Conservation (phyloP, 2,113 vertebrate species). For the Chamaetylas fuelleborni region DNA sequence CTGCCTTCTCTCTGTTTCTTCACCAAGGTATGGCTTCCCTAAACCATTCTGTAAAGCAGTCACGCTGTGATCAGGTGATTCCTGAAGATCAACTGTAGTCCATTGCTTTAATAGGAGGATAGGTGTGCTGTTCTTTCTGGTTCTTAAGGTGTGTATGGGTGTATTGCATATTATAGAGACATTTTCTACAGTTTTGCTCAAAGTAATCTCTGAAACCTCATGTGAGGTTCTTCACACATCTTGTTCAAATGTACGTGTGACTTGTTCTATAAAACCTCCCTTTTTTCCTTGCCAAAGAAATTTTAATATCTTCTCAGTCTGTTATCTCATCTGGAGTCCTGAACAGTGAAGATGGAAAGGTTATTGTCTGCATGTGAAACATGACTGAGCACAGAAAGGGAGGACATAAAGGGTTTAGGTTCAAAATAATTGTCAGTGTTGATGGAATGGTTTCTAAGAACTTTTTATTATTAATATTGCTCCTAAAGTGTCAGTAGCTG, state of each 20-base stretch:
- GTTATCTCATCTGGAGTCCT: neutral
- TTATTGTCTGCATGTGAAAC: neutral
- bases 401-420: neutral
- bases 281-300: neutral
- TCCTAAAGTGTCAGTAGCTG: neutral
- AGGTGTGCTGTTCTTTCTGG: neutral
- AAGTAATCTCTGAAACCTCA: neutral
- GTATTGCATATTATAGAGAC: neutral
- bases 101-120: neutral
- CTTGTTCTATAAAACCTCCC: neutral
- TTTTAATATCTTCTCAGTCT: neutral
- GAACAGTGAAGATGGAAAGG: neutral
- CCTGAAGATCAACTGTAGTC: neutral
- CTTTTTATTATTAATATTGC: neutral
- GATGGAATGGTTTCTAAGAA: neutral
- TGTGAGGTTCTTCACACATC: neutral
- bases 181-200: neutral
- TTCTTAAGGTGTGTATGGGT: accelerated
- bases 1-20: neutral
- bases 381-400: neutral
- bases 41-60: neutral
- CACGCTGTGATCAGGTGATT: neutral
- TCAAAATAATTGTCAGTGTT: neutral
- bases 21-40: neutral
- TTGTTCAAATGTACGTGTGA: neutral